phyloP scores from a whole-genome alignment of 2,888 invertebrate genomes.

The Chloromyia formosa region DNA sequence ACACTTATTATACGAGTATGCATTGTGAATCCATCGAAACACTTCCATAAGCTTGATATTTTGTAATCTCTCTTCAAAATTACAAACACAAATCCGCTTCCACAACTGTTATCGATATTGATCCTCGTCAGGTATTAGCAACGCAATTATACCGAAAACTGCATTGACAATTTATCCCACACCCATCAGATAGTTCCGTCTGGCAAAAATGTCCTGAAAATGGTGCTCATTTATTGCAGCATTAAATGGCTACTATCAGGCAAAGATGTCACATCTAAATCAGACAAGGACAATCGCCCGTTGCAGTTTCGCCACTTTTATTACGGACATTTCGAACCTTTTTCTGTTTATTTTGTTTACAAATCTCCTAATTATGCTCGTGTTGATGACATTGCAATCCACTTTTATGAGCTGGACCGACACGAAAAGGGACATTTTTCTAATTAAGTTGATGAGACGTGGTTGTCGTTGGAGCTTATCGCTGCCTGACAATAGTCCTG shows the following conservation, averaged over 20 bases:
- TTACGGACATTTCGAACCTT: conserved; percentile 24
- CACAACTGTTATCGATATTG: background rate
- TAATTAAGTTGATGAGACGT: conserved; percentile 41
- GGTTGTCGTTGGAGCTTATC: conserved; percentile 21
- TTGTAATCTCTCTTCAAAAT: no score
- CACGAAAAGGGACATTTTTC: conserved; percentile 41
- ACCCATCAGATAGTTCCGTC: background rate
- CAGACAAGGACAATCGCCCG: conserved; percentile 3
- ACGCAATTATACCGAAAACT: conserved; percentile 1
- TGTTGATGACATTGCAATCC: conserved; percentile 28
- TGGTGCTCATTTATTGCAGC: no score
- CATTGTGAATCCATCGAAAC: no score
- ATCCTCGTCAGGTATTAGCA: background rate
- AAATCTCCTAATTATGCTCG: conserved; percentile 40
- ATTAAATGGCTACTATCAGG: conserved; percentile 17
- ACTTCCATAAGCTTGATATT: no score
- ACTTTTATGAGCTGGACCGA: conserved; percentile 34
- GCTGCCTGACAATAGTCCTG: background rate
- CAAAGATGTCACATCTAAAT: conserved; percentile 26
- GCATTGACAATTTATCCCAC: background rate
- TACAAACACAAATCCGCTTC: no score
- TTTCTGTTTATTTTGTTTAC: conserved; percentile 33
- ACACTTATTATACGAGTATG: no score
- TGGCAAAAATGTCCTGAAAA: background rate
- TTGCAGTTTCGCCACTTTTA: conserved; percentile 31